Evolutionary conservation across 2,888 invertebrate genomes (phyloP).

Genomic region (Agapetus fuscipes): DNA sequence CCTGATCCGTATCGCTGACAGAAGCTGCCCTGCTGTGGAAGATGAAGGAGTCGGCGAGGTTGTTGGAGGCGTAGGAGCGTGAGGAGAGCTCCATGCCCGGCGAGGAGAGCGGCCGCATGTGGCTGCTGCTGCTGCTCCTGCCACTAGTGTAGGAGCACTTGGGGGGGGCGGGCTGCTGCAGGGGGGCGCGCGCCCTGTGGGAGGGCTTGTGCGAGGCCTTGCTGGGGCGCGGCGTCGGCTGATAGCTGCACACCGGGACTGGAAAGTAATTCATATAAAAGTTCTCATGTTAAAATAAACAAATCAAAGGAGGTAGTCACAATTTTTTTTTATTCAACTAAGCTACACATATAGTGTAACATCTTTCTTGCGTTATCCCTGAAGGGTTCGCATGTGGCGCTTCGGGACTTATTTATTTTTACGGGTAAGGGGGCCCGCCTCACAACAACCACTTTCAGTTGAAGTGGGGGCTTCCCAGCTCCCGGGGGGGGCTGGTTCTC

Average conservation of each 20-base stretch:
- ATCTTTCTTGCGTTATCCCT: too few species aligned
- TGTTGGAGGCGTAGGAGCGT: slow-evolving; percentile 7
- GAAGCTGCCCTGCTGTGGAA: not conserved
- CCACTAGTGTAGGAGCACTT: slow-evolving; percentile 7
- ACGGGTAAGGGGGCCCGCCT: too few species aligned
- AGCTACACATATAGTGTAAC: too few species aligned
- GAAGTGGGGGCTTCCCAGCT: too few species aligned
- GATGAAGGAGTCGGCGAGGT: slow-evolving; percentile 5
- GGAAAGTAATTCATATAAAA: slow-evolving; percentile 2
- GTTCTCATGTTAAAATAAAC: too few species aligned
- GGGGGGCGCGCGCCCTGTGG: slow-evolving; percentile 2
- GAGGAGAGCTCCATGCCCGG: slow-evolving; percentile 5
- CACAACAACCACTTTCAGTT: too few species aligned
- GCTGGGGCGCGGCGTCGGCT: slow-evolving; percentile 6
- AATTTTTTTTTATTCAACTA: too few species aligned
- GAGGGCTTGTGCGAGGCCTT: slow-evolving; percentile 9
- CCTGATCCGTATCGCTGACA: slow-evolving; percentile 2
- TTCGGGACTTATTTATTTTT: too few species aligned
- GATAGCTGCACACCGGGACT: slow-evolving; percentile 8
- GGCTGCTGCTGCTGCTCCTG: slow-evolving; percentile 1
- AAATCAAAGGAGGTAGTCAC: too few species aligned
- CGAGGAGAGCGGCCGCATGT: slow-evolving; percentile 5
- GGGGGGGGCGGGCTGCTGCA: slow-evolving; percentile 1
- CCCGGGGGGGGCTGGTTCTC: too few species aligned
- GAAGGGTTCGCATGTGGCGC: too few species aligned